Percentiles rank a stretch among this genome's conserved stretches.
These are phyloP conservation scores for Acrobasis consociella DNA, from an alignment of 2,888 invertebrate genomes.

Conservation along the genomic window DNA sequence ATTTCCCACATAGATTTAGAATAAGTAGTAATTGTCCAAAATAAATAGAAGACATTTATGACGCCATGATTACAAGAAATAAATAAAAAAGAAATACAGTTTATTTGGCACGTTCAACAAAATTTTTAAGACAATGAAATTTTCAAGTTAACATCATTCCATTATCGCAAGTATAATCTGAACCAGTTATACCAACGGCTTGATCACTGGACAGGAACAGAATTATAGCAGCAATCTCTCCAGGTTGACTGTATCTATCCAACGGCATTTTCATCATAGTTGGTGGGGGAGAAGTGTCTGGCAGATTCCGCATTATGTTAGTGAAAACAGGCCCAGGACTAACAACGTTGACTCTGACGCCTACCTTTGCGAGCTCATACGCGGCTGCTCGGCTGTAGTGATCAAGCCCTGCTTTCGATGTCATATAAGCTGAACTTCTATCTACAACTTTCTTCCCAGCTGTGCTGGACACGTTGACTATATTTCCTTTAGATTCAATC, in stretches of 20 bases:
- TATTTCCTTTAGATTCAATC: slow-evolving; percentile 43
- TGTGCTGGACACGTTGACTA: slow-evolving; percentile 44
- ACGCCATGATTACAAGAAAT: too few relatives aligned
- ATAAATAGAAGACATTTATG: too few relatives aligned
- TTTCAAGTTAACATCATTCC: slow-evolving; percentile 11
- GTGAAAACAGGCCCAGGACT: slow-evolving; percentile 58
- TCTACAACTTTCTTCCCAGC: slow-evolving; percentile 16
- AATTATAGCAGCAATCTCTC: slow-evolving; percentile 42
- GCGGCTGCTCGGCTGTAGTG: slow-evolving; percentile 45
- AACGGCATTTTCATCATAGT: slow-evolving; percentile 35
- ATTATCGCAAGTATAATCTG: slow-evolving; percentile 33
- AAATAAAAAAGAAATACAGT: too few relatives aligned
- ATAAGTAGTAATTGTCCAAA: too few relatives aligned
- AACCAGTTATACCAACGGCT: slow-evolving; percentile 44
- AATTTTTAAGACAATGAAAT: too few relatives aligned
- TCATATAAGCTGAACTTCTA: slow-evolving; percentile 11
- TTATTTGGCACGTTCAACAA: neutral
- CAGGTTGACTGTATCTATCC: slow-evolving; percentile 31
- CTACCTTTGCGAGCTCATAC: slow-evolving; percentile 86
- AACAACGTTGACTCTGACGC: slow-evolving; percentile 84
- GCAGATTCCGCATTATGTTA: slow-evolving; percentile 47
- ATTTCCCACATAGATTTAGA: too few relatives aligned
- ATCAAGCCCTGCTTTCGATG: slow-evolving; percentile 44
- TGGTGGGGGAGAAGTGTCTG: neutral
- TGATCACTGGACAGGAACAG: slow-evolving; percentile 44